These are phyloP conservation scores for Edolisoma coerulescens DNA, from an alignment of 2,113 vertebrate genomes.

Conservation along the genomic window DNA sequence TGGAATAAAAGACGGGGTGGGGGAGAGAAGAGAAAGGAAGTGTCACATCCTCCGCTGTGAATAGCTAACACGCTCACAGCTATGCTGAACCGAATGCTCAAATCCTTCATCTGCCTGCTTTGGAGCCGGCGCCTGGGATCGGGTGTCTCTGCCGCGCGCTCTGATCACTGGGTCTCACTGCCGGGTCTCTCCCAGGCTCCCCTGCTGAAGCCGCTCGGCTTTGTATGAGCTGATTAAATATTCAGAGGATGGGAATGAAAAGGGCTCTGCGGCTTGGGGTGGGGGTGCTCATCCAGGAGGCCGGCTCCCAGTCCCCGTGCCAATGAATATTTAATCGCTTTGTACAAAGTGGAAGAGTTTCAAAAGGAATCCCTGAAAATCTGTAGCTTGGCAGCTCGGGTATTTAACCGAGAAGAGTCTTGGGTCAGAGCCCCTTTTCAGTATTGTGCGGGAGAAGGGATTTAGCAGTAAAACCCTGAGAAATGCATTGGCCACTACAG, in stretches of 20 bases:
- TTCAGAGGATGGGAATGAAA: slow-evolving; percentile 52
- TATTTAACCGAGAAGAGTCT: not conserved
- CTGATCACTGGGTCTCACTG: not conserved
- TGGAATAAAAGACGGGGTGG: not conserved
- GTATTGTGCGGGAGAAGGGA: not conserved
- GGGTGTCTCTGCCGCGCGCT: not conserved
- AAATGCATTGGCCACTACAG: not conserved
- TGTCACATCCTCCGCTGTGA: slow-evolving; percentile 27
- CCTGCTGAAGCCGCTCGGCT: not conserved
- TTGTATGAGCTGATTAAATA: slow-evolving; percentile 47
- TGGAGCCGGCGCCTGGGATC: not conserved
- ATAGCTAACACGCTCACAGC: not conserved
- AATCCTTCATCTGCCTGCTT: not conserved
- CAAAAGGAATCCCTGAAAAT: slow-evolving; percentile 52
- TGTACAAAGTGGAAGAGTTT: slow-evolving; percentile 25
- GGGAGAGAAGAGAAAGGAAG: slow-evolving; percentile 21
- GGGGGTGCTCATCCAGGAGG: slow-evolving; percentile 22
- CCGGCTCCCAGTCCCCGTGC: not conserved
- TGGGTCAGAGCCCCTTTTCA: not conserved
- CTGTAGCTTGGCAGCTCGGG: not conserved
- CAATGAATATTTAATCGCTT: slow-evolving; percentile 60
- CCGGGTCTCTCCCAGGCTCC: not conserved
- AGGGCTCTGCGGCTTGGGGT: not conserved
- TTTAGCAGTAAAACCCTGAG: not conserved
- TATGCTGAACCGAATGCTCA: not conserved